Evolutionary conservation across 2,797 vertebrate genomes (phyloP).

Genomic region (Limnodromus scolopaceus): DNA sequence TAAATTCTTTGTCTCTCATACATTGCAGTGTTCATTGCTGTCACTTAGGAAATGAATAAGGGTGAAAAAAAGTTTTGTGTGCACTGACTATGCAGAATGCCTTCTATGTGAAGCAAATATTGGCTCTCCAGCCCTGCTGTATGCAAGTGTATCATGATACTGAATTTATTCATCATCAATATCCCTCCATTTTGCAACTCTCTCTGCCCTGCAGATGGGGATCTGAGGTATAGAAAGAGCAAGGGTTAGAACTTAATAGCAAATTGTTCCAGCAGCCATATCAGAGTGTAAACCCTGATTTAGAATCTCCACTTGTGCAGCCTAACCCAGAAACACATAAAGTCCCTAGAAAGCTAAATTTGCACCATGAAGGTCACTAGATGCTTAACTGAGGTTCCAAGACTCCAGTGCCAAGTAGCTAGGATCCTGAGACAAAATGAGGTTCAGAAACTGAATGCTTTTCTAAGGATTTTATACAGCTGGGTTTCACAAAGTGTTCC

Average conservation of each 20-base stretch:
- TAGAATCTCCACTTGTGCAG: not conserved
- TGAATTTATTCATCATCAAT: not conserved
- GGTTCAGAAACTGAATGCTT: not conserved
- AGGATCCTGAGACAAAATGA: not conserved
- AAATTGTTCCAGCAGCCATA: not conserved
- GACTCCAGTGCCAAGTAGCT: not conserved
- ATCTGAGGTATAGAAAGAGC: not conserved
- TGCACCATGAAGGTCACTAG: not conserved
- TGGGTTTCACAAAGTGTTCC: not conserved
- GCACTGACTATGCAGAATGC: not conserved
- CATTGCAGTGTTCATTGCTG: not conserved
- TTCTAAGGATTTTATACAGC: not conserved
- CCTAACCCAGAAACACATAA: not conserved
- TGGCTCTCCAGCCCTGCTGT: not conserved
- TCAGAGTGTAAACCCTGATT: not conserved
- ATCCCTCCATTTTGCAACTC: not conserved
- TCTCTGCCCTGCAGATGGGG: not conserved
- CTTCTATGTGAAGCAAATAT: not conserved
- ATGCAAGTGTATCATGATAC: not conserved
- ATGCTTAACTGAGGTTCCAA: not conserved
- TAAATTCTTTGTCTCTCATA: constrained; percentile 24
- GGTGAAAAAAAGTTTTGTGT: not conserved
- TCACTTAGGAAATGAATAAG: constrained; percentile 30
- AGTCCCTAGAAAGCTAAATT: not conserved
- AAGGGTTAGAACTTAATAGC: not conserved